phyloP scores from a whole-genome alignment of 2,797 vertebrate species.

The Hippoglossus hippoglossus region DNA sequence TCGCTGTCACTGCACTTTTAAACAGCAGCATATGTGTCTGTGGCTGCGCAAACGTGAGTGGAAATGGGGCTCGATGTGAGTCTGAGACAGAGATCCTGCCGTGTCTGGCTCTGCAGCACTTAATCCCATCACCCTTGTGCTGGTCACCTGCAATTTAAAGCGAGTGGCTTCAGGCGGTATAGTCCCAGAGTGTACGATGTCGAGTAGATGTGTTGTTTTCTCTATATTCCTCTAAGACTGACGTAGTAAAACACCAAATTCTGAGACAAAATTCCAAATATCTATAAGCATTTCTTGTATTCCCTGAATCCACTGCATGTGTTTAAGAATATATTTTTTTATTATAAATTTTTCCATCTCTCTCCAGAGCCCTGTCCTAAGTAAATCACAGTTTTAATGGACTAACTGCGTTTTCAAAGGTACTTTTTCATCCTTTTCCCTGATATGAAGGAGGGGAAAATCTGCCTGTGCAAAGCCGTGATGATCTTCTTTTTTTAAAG shows the following conservation, averaged over 20 bases:
- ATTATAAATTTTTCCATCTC: slow-evolving; percentile 5
- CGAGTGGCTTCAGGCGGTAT: slow-evolving; percentile 45
- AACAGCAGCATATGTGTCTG: slow-evolving; percentile 13
- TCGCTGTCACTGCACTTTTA: background rate
- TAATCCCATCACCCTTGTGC: background rate
- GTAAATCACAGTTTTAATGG: slow-evolving; percentile 2
- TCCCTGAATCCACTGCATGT: background rate
- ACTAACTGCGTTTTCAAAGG: slow-evolving; percentile 13
- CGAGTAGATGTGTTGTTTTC: too few species aligned
- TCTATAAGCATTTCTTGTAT: background rate
- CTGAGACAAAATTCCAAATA: background rate
- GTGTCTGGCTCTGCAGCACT: slow-evolving; percentile 36
- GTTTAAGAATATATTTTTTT: background rate
- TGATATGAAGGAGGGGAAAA: slow-evolving; percentile 42
- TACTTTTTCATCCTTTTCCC: slow-evolving; percentile 33
- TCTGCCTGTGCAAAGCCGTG: slow-evolving; percentile 54
- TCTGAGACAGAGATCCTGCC: slow-evolving; percentile 1
- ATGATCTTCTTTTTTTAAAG: slow-evolving; percentile 51
- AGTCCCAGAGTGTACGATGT: background rate
- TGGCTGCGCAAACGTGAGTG: slow-evolving; percentile 10
- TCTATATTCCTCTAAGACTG: background rate
- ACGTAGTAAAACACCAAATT: background rate
- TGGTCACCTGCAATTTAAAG: slow-evolving; percentile 48
- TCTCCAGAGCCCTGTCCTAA: background rate
- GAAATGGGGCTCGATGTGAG: slow-evolving; percentile 14